Evolutionary conservation across 2,888 invertebrate genomes (phyloP), one percentile per base, ranked within the genome.

Genomic region (Brachyptera risi): DNA sequence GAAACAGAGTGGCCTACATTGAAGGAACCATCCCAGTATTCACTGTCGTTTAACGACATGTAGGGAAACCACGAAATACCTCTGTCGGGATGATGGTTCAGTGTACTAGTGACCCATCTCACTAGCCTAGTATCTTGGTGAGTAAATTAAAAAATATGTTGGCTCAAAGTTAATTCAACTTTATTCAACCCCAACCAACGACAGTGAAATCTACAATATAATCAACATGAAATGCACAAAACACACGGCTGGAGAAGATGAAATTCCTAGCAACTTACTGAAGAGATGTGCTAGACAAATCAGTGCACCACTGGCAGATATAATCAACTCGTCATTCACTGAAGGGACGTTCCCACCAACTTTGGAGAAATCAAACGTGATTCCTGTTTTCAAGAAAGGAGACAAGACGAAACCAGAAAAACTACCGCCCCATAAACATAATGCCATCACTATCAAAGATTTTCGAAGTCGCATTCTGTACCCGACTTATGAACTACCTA

Each of bases 321-420:
- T 57, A 1, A 40, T 57, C 19, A 57, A 57, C 24, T 4, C 57
- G 13, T 58, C 42, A 9, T 26, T 42, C 21, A 11, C 19, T 2
- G 42, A 42, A 44, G 58, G 44, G 17, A 24, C 11, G 21, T 42
- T 58, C 24, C 58, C 58, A 15, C 11, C 42, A n/a, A 19, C 44
- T 17, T 21, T 42, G 42, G 44, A 31, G 15, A 24, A n/a, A 1
- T 17, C 58, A n/a, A 58, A 42, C 23, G 35, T 44, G n/a, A 47
- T 47, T 1, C 47, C 27, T 9, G 35, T 58, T 7, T 37, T 27
- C 17, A 58, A 58, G 26, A 58, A 58, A 31, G 58, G 58, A 4
- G 47, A 47, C 15, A n/a, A 15, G 21, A 13, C 58, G 1, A 13
- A 21, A n/a, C 24, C 24, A 13, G 44, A 44, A 11, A 58, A 58